Evolutionary conservation across 1,140 invertebrate genomes (phyloP), one percentile per base, ranked within the genome.

Genomic region (Drosophila melanica): DNA sequence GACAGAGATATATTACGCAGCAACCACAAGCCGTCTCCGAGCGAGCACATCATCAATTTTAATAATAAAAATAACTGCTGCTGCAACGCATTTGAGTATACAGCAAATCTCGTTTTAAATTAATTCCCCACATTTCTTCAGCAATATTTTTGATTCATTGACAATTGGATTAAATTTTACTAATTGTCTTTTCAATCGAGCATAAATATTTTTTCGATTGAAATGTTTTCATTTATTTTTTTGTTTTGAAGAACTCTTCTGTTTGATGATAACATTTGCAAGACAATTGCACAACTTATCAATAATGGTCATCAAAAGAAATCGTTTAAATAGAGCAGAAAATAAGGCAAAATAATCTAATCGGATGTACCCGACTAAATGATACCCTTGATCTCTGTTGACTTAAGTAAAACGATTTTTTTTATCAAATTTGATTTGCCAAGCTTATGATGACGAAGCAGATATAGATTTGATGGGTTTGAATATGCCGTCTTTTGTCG

Each of bases 221-320:
- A 7, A 27, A 7, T 27, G 3, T 35, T 35, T 18, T 33, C 42
- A 47, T 33, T 59, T 33, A 39, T 67, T 60, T 5, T n/a, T 12
- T 27, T 23, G n/a, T n/a, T n/a, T n/a, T n/a, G n/a, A 68, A 48
- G 41, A 44, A 59, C 67, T 60, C 63, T 59, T 62, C 23, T 47
- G 50, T 72, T 78, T 64, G 54, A 76, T 79, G 48, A 60, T 30
- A 53, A 53, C 51, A 47, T 42, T 58, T 68, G 23, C 48, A 51
- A 67, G 72, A 70, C 65, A 84, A 84, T 86, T 86, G 81, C 60
- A 67, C 65, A 85, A 85, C 77, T 80, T 74, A 86, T 85, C 77
- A 86, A 77, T 82, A 75, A 58, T 54, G 69, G 77, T 35, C 74
- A 81, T 84, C 81, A 71, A 72, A 79, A 65, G 62, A 44, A 48